Evolutionary conservation across 2,113 vertebrate species (phyloP).

Genomic region (Delphinus delphis): DNA sequence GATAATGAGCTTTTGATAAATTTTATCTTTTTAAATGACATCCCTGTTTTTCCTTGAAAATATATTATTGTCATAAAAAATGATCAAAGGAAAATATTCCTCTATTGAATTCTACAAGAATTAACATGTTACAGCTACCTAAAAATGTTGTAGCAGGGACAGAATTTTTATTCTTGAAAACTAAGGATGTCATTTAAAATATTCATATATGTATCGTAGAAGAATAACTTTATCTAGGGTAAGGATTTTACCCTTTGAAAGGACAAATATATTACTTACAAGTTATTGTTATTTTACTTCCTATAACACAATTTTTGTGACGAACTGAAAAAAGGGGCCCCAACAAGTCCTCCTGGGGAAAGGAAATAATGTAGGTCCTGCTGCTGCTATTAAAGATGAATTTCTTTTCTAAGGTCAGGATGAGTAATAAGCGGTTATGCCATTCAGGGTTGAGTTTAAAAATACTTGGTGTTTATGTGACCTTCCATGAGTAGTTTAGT

Average conservation of each 20-base stretch:
- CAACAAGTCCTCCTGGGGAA: background rate
- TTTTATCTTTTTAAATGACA: background rate
- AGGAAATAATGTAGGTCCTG: background rate
- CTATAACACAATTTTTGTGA: background rate
- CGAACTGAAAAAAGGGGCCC: background rate
- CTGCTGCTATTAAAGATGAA: background rate
- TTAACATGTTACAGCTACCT: background rate
- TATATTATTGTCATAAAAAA: background rate
- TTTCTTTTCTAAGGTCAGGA: constrained; percentile 57
- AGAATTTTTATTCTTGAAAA: background rate
- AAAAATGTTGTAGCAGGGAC: background rate
- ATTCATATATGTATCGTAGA: background rate
- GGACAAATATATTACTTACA: background rate
- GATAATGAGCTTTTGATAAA: background rate
- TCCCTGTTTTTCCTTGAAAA: background rate
- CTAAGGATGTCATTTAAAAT: background rate
- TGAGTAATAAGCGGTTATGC: constrained; percentile 65
- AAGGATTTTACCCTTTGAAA: background rate
- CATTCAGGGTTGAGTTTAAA: constrained; percentile 50
- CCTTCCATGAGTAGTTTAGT: constrained; percentile 36
- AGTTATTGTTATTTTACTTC: background rate
- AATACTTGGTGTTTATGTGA: constrained; percentile 45
- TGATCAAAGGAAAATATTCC: background rate
- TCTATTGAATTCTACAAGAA: background rate
- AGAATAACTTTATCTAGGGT: background rate